Conservation (phyloP, 2,888 invertebrate genomes). For the Lottia scabra region DNA sequence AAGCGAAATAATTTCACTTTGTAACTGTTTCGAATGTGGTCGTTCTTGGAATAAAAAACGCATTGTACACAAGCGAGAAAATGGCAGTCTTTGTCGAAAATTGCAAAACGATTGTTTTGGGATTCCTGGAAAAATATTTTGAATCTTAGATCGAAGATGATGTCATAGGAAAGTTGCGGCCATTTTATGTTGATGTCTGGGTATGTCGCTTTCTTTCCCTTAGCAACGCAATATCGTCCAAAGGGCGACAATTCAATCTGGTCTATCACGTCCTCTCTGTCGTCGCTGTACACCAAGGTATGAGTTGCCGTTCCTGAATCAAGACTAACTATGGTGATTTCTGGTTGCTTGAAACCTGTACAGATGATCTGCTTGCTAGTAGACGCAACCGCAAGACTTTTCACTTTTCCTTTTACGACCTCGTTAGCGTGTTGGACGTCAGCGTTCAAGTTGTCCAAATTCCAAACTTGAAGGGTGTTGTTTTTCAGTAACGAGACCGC, state of each 20-base stretch:
- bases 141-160: slow-evolving; percentile 33
- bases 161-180: slow-evolving; percentile 42
- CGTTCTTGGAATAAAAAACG: slow-evolving; percentile 40
- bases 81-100: slow-evolving; percentile 42
- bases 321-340: slow-evolving; percentile 54
- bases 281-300: slow-evolving; percentile 47
- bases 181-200: slow-evolving; percentile 24
- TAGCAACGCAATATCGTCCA: slow-evolving; percentile 46
- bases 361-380: slow-evolving; percentile 38
- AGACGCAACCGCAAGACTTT: slow-evolving; percentile 37
- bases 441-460: slow-evolving; percentile 57
- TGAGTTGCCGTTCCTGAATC: slow-evolving; percentile 41
- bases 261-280: slow-evolving; percentile 34
- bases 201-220: slow-evolving; percentile 29
- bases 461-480: slow-evolving; percentile 60
- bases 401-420: slow-evolving; percentile 46
- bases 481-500: slow-evolving; percentile 54
- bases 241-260: slow-evolving; percentile 46
- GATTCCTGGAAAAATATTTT: slow-evolving; percentile 4
- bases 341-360: slow-evolving; percentile 40
- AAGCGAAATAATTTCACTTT: slow-evolving; percentile 40
- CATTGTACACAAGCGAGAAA: slow-evolving; percentile 45
- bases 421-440: slow-evolving; percentile 51
- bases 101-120: slow-evolving; percentile 35
- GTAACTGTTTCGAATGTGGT: slow-evolving; percentile 51